Evolutionary conservation across 2,888 invertebrate species (phyloP), one percentile per base, ranked within the genome.

Genomic region (Cylindroiulus punctatus): DNA sequence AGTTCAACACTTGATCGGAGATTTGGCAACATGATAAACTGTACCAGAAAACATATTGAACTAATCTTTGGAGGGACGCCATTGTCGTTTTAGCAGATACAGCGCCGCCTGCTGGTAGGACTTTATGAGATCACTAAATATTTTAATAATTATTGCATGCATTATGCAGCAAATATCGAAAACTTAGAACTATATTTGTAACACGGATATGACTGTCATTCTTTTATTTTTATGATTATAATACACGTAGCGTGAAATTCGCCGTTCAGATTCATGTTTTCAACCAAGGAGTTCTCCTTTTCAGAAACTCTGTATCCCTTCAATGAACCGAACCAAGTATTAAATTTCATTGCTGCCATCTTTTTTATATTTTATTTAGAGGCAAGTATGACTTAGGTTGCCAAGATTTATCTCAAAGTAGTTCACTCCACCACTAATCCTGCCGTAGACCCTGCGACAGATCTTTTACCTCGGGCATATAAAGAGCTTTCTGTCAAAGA

Each of bases 321-420:
- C 30, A 76, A 30, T 76, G 30, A 76, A 12, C 30, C 57, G 76
- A 26, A 17, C 30, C 30, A 17, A 76, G 30, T 76, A 76, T 76
- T 76, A 30, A 76, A 32, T 76, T 76, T 76, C 76, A 76, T 76
- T 30, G 76, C 76, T 17, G 32, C 30, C 30, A 30, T 30, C 30
- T 17, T 32, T n/a, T n/a, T n/a, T n/a, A n/a, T n/a, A n/a, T n/a
- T n/a, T n/a, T n/a, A n/a, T n/a, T 30, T 32, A 30, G 30, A 30
- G 30, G 17, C 30, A 32, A 8, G 10, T 30, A 30, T 30, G 76
- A 14, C 14, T 76, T 76, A 0, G 14, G 30, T 30, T 17, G 76
- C 30, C 30, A 76, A 76, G 30, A 76, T 76, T 76, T 76, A 76
- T 76, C 76, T 32, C 30, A 76, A 76, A 30, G 76, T 76, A 76